Conservation (phyloP, 2,888 invertebrate genomes). For the Eupithecia insigniata region DNA sequence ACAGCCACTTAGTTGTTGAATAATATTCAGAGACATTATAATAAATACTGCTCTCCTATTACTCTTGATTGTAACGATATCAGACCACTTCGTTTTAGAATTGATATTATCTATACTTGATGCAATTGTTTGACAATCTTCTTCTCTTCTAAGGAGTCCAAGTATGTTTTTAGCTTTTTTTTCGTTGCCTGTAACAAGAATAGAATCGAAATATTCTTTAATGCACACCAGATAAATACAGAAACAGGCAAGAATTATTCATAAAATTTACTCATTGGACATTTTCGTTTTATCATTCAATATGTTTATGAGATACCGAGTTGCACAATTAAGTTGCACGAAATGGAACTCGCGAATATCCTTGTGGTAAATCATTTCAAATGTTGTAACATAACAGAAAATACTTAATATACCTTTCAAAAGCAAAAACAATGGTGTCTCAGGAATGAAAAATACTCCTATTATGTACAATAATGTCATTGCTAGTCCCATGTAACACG, state of each 20-base stretch:
- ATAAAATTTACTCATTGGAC: too few species aligned
- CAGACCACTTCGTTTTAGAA: constrained; percentile 47
- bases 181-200: background rate
- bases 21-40: constrained; percentile 48
- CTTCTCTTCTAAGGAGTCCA: background rate
- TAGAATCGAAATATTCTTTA: too few species aligned
- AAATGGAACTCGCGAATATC: too few species aligned
- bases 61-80: constrained; percentile 51
- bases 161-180: background rate
- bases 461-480: constrained; percentile 41
- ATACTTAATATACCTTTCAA: constrained; percentile 48
- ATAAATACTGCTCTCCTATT: constrained; percentile 59
- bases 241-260: too few species aligned
- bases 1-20: constrained; percentile 57
- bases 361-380: too few species aligned
- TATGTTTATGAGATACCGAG: too few species aligned
- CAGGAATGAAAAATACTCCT: constrained; percentile 49
- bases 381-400: too few species aligned
- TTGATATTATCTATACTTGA: constrained; percentile 14
- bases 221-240: too few species aligned
- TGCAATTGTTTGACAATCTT: background rate
- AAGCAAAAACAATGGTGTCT: constrained; percentile 56
- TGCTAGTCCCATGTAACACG: constrained; percentile 46
- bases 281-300: too few species aligned
- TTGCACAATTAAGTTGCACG: too few species aligned